Evolutionary conservation across 2,888 invertebrate genomes (phyloP), one percentile per base, ranked within the genome.

Genomic region (Leptinotarsa peninsularis): DNA sequence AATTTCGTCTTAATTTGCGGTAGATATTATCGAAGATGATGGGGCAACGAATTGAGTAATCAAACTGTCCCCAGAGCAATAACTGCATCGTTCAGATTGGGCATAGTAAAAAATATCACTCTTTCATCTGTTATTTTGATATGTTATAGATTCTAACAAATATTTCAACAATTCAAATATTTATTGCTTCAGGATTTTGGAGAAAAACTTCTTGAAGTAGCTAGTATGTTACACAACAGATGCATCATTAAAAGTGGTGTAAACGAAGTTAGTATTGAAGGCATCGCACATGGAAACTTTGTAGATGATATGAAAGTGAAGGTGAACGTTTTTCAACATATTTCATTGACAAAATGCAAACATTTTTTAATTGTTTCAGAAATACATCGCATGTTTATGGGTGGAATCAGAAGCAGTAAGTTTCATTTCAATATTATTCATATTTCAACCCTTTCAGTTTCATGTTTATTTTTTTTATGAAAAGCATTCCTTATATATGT

Each of bases 361-460:
- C 69, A 23, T 75, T 10, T 5, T n/a, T n/a, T 4, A 15, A 49
- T n/a, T 66, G n/a, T 72, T 72, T 18, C 23, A 72, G 73, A 67
- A 56, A 54, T 67, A 73, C 49, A 17, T 67, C 10, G 50, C 21
- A n/a, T 67, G 73, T n/a, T 14, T 80, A 67, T 21, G 71, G 49
- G 4, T 66, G 2, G 77, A 76, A 68, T 63, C 75, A 33, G 73
- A 67, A 49, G 63, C 71, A 72, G 79, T 79, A 76, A 79, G 79
- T 76, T 52, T 52, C 17, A 18, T 10, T 54, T 43, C 7, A 21
- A 56, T 72, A 15, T 63, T 71, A 21, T 17, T n/a, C 49, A 56
- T 27, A 14, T 4, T 18, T 43, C 10, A 43, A 1, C 43, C 43
- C 43, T 43, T 43, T 10, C 10, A 43, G 43, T 43, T 43, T 33